Percentiles rank a stretch among this genome's conserved stretches.
These are phyloP conservation scores for Chromoteleia sp. DNA, from an alignment of 2,888 invertebrate species.

Conservation along the genomic window DNA sequence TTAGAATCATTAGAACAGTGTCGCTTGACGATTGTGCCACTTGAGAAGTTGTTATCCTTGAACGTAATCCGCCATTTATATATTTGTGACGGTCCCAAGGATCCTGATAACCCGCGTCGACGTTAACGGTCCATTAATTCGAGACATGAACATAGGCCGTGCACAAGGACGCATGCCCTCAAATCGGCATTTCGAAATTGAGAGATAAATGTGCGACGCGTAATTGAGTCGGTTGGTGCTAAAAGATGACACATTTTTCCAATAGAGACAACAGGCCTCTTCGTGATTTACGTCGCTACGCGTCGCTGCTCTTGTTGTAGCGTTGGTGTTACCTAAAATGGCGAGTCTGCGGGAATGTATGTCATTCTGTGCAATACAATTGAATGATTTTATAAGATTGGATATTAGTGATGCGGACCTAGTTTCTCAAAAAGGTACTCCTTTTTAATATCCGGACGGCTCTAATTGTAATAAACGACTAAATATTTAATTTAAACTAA, in stretches of 20 bases:
- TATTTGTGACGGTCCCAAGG: slow-evolving; percentile 64
- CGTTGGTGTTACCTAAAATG: slow-evolving; percentile 53
- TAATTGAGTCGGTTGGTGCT: slow-evolving; percentile 14
- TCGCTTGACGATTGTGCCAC: slow-evolving; percentile 9
- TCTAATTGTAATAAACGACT: no score
- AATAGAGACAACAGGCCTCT: slow-evolving; percentile 15
- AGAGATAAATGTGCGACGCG: slow-evolving; percentile 21
- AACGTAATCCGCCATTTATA: slow-evolving; percentile 70
- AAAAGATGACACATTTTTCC: slow-evolving; percentile 46
- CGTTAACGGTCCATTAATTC: slow-evolving; percentile 76
- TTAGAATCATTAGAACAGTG: slow-evolving; percentile 53
- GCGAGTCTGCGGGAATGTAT: slow-evolving; percentile 37
- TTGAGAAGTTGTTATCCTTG: slow-evolving; percentile 75
- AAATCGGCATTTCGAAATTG: slow-evolving; percentile 43
- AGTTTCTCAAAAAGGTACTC: slow-evolving; percentile 9
- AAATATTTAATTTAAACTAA: no score
- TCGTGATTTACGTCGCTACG: slow-evolving; percentile 40
- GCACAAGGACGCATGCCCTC: slow-evolving; percentile 20
- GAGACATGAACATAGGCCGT: slow-evolving; percentile 70
- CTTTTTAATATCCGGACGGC: no score
- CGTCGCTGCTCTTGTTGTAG: slow-evolving; percentile 27
- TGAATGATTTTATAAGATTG: slow-evolving; percentile 24
- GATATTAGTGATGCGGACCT: slow-evolving; percentile 31
- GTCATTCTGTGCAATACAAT: slow-evolving; percentile 38
- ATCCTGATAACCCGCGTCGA: slow-evolving; percentile 71